Evolutionary conservation across 2,113 vertebrate species (phyloP).

Genomic region (Chaetodon auriga): DNA sequence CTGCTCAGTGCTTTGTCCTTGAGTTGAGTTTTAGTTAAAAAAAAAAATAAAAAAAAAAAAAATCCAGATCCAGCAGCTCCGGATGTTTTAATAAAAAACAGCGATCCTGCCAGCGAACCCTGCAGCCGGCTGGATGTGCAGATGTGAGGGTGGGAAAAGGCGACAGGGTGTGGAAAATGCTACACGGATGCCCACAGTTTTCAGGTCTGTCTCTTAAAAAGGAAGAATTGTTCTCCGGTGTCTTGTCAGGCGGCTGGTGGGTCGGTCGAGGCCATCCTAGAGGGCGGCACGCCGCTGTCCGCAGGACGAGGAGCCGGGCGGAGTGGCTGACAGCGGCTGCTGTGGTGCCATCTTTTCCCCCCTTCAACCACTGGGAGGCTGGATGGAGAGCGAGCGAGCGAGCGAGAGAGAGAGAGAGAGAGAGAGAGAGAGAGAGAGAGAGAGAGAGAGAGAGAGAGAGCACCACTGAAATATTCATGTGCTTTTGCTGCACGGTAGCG

Average conservation of each 20-base stretch:
- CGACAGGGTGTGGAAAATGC: conserved; percentile 69
- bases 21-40: conserved; percentile 5
- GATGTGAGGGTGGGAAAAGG: conserved; percentile 65
- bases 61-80: conserved; percentile 5
- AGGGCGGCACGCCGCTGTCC: conserved; percentile 62
- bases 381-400: conserved; percentile 13
- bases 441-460: conserved; percentile 22
- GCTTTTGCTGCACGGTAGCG: conserved; percentile 62
- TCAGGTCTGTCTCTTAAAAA: conserved; percentile 29
- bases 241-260: conserved; percentile 42
- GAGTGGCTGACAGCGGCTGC: conserved; percentile 62
- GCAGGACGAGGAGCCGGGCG: conserved; percentile 54
- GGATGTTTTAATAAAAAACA: not conserved
- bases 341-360: conserved; percentile 80
- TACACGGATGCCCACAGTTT: conserved; percentile 60
- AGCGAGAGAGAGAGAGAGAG: conserved; percentile 26
- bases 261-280: conserved; percentile 71
- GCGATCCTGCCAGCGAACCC: conserved; percentile 34
- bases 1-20: conserved; percentile 22
- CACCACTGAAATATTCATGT: conserved; percentile 55
- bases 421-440: conserved; percentile 32
- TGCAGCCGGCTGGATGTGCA: conserved; percentile 60
- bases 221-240: conserved; percentile 22
- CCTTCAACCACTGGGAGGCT: conserved; percentile 71
- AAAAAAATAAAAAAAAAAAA: not conserved